Conservation (phyloP, 2,888 invertebrate species). For the Cheilosia urbana region DNA sequence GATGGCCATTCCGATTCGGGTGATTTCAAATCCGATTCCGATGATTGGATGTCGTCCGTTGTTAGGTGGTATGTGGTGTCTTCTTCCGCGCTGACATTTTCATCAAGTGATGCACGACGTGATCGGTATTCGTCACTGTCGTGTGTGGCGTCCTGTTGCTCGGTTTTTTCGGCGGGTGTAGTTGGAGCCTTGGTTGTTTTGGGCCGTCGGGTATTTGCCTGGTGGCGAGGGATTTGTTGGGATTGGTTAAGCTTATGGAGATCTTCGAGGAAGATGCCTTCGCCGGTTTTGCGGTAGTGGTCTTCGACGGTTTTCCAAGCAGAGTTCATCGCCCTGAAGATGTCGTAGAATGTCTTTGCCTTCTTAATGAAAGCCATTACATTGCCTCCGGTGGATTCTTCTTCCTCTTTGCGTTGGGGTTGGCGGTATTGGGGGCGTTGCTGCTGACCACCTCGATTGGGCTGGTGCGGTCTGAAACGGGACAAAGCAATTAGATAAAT, state of each 20-base stretch:
- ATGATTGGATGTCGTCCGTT: slow-evolving; percentile 20
- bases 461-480: slow-evolving; percentile 43
- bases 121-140: slow-evolving; percentile 56
- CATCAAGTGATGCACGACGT: slow-evolving; percentile 58
- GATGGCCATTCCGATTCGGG: slow-evolving; percentile 36
- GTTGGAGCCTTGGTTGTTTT: slow-evolving; percentile 44
- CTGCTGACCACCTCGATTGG: slow-evolving; percentile 1
- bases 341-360: slow-evolving; percentile 64
- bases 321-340: slow-evolving; percentile 60
- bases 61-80: not conserved
- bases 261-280: slow-evolving; percentile 55
- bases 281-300: slow-evolving; percentile 47
- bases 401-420: slow-evolving; percentile 32
- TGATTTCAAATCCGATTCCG: slow-evolving; percentile 15
- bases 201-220: not conserved
- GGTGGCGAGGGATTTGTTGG: not conserved
- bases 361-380: slow-evolving; percentile 54
- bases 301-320: slow-evolving; percentile 67
- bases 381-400: slow-evolving; percentile 24
- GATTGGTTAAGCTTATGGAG: slow-evolving; percentile 31
- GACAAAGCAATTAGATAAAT: not conserved
- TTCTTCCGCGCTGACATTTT: slow-evolving; percentile 8
- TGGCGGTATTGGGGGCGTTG: slow-evolving; percentile 28
- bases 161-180: slow-evolving; percentile 3
- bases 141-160: slow-evolving; percentile 25